Conservation (phyloP, 2,888 invertebrate genomes). For the Thyatira batis region DNA sequence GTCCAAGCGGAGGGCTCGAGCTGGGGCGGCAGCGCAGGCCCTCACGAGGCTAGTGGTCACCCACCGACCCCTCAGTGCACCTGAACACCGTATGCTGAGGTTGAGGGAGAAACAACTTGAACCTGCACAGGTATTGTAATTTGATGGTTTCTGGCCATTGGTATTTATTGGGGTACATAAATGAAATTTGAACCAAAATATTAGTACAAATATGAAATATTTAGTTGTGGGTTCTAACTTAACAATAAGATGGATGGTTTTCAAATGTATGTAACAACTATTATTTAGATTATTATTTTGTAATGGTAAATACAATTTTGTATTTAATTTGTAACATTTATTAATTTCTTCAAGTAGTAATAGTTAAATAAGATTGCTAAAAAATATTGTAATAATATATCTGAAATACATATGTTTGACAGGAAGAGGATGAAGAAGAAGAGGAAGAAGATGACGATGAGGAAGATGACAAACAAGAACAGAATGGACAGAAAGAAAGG, state of each 20-base stretch:
- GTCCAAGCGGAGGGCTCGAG: conserved; percentile 92
- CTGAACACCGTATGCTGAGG: conserved; percentile 93
- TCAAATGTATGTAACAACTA: neutral
- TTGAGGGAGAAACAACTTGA: conserved; percentile 94
- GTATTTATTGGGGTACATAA: too few relatives aligned
- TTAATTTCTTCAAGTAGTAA: too few relatives aligned
- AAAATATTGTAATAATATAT: conserved; percentile 1
- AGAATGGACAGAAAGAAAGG: conserved; percentile 68
- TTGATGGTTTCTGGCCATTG: too few relatives aligned
- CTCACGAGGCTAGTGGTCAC: conserved; percentile 94
- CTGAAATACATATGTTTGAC: conserved; percentile 11
- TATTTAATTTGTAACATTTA: too few relatives aligned
- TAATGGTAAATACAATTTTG: too few relatives aligned
- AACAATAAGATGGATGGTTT: neutral
- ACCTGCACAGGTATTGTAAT: conserved; percentile 88
- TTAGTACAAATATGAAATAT: too few relatives aligned
- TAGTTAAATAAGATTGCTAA: neutral
- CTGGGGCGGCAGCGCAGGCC: conserved; percentile 81
- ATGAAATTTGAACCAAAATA: too few relatives aligned
- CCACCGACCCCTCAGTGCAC: conserved; percentile 92
- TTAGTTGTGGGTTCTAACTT: too few relatives aligned
- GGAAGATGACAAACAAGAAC: conserved; percentile 81
- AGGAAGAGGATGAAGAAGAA: conserved; percentile 82
- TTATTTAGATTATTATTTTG: neutral
- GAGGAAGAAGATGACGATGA: conserved; percentile 87